These are phyloP conservation scores for Micoletzkya japonica DNA, from an alignment of 2,888 invertebrate species.

Conservation along the genomic window DNA sequence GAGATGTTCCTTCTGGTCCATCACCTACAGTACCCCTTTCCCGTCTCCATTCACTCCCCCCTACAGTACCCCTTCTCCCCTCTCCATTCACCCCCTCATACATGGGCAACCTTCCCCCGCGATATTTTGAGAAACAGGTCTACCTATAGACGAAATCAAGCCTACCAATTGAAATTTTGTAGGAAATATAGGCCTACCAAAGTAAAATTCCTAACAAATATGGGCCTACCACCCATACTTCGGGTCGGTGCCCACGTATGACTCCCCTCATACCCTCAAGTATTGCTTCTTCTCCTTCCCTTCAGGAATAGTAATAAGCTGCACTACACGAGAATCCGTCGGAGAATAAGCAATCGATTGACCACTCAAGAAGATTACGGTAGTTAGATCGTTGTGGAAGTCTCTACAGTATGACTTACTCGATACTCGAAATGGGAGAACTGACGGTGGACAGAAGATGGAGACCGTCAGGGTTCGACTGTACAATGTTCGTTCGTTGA, in stretches of 20 bases:
- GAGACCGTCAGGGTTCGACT: slow-evolving; percentile 1
- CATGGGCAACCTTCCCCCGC: too few relatives aligned
- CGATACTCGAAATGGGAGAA: slow-evolving; percentile 4
- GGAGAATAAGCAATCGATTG: slow-evolving; percentile 41
- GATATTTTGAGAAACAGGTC: too few relatives aligned
- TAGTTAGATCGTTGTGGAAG: neutral
- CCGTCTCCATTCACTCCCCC: neutral
- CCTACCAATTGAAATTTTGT: too few relatives aligned
- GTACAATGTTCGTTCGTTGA: slow-evolving; percentile 11
- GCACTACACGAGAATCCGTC: slow-evolving; percentile 45
- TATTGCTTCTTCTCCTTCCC: slow-evolving; percentile 57
- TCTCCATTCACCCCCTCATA: too few relatives aligned
- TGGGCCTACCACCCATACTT: too few relatives aligned
- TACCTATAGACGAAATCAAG: too few relatives aligned
- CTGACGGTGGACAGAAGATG: slow-evolving; percentile 15
- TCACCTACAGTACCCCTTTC: slow-evolving; percentile 29
- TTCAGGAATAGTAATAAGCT: slow-evolving; percentile 47
- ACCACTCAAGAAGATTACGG: slow-evolving; percentile 30
- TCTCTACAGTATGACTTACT: neutral
- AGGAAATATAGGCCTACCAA: too few relatives aligned
- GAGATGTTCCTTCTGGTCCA: slow-evolving; percentile 40
- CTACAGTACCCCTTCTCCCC: too few relatives aligned
- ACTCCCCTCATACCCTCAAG: slow-evolving; percentile 40
- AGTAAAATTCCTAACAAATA: too few relatives aligned
- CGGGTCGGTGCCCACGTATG: too few relatives aligned